These are phyloP conservation scores for Anolis carolinensis DNA, from an alignment of 2,113 vertebrate genomes.

Conservation along the genomic window DNA sequence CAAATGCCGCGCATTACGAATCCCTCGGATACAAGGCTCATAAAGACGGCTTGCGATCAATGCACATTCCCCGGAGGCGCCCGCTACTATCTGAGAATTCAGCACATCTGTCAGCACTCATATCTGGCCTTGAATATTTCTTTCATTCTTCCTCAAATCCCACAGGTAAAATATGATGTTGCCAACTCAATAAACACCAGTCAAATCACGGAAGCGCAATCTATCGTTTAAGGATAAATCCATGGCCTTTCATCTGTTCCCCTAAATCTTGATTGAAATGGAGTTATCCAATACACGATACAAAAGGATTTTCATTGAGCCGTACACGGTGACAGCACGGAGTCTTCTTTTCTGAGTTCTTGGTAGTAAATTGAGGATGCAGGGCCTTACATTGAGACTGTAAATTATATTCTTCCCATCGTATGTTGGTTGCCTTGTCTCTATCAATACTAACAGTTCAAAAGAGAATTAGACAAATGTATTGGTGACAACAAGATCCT, in stretches of 20 bases:
- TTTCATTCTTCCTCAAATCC: conserved; percentile 58
- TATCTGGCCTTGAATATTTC: conserved; percentile 64
- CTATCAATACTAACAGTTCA: neutral
- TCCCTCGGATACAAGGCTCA: neutral
- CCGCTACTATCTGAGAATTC: conserved; percentile 43
- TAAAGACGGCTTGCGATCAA: neutral
- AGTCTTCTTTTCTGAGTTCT: neutral
- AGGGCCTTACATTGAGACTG: neutral
- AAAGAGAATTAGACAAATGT: neutral
- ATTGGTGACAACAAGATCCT: neutral
- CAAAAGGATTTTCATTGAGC: neutral
- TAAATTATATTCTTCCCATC: neutral
- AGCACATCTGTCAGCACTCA: conserved; percentile 59
- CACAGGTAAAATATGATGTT: conserved; percentile 54
- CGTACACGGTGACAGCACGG: neutral
- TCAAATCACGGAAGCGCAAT: conserved; percentile 32
- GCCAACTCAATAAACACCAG: conserved; percentile 53
- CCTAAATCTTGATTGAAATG: neutral
- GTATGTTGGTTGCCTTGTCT: neutral
- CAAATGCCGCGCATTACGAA: neutral
- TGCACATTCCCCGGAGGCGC: neutral
- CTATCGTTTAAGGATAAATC: conserved; percentile 35
- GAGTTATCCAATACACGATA: conserved; percentile 2
- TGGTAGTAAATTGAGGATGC: neutral
- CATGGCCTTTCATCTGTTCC: conserved; percentile 1